A percentile compares a stretch with the other conserved stretches of the same genome.
These are phyloP conservation scores for Procambarus virginalis DNA, from an alignment of 1,140 invertebrate species.

Conservation along the genomic window DNA sequence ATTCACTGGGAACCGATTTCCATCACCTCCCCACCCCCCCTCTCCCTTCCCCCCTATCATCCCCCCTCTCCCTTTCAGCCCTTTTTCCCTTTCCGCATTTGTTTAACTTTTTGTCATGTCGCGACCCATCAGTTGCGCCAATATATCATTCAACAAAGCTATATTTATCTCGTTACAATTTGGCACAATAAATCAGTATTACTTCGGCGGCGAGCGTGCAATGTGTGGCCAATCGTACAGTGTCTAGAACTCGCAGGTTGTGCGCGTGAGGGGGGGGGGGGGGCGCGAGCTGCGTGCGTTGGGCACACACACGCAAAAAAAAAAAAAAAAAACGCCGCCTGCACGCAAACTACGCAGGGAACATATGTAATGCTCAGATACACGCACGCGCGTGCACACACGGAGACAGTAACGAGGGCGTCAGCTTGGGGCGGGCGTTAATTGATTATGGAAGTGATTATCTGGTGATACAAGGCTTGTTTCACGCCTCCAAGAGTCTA, in stretches of 20 bases:
- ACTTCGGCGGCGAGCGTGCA: slow-evolving; percentile 25
- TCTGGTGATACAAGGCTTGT: too few species aligned
- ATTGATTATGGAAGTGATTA: too few species aligned
- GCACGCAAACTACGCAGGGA: too few species aligned
- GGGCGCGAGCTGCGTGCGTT: not conserved
- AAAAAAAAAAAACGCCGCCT: too few species aligned
- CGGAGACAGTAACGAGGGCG: too few species aligned
- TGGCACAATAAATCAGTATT: slow-evolving; percentile 59
- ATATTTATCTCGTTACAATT: slow-evolving; percentile 65
- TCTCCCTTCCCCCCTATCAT: not conserved
- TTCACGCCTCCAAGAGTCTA: too few species aligned
- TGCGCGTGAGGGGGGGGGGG: not conserved
- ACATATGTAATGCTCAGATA: too few species aligned
- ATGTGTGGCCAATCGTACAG: slow-evolving; percentile 31
- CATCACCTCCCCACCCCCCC: slow-evolving; percentile 5
- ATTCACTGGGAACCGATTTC: slow-evolving; percentile 25
- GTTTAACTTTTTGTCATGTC: slow-evolving; percentile 64
- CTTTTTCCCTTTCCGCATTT: slow-evolving; percentile 54
- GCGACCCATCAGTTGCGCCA: slow-evolving; percentile 51
- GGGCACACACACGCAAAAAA: too few species aligned
- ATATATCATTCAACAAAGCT: slow-evolving; percentile 64
- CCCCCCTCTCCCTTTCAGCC: slow-evolving; percentile 11
- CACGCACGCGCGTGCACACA: too few species aligned
- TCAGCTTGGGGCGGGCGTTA: too few species aligned
- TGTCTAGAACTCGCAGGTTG: not conserved